Evolutionary conservation across 2,113 vertebrate genomes (phyloP), one percentile per base, ranked within the genome.

Genomic region (Tragelaphus buxtoni): DNA sequence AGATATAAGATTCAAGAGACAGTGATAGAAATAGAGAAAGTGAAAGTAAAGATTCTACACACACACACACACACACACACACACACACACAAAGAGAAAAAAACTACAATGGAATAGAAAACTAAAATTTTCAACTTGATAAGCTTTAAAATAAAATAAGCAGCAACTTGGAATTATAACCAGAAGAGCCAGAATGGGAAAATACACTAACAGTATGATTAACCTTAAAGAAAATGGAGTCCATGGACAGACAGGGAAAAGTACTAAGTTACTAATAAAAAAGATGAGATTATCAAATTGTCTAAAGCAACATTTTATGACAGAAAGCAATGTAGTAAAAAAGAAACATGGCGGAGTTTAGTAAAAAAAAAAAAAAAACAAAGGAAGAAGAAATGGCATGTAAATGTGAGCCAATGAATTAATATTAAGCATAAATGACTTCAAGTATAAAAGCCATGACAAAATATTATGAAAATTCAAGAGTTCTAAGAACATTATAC

Each of bases 351-450:
- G 30, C 1, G 0, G 61, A 32, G 16, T 17, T 63, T 63, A 63
- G 61, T n/a, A 2, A 32, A 63, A 63, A n/a, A 32, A 63, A 18
- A 65, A 30, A 30, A 12, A 22, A 9, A 56, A 18, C 22, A 22
- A 22, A 0, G 39, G 4, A 9, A 1, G 9, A 69, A 69, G 8
- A 72, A 61, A 80, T 0, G 7, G 22, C 1, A 3, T 5, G 9
- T 6, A 84, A 74, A 51, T 72, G n/a, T 83, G 55, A 83, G 30
- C 20, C 42, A 83, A 10, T 82, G 39, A 51, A 28, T 88, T 88
- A 72, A 35, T 63, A 86, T 12, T 63, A 60, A 76, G 28, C 13
- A 53, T 45, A 74, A 88, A 32, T 39, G 9, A 30, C n/a, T 53
- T 53, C 28, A 16, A 42, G 2, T 35, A 79, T 65, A 61, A 93